Percentiles rank a stretch among this genome's conserved stretches.
phyloP scores from a whole-genome alignment of 2,888 invertebrate species.

The Spodoptera littoralis region DNA sequence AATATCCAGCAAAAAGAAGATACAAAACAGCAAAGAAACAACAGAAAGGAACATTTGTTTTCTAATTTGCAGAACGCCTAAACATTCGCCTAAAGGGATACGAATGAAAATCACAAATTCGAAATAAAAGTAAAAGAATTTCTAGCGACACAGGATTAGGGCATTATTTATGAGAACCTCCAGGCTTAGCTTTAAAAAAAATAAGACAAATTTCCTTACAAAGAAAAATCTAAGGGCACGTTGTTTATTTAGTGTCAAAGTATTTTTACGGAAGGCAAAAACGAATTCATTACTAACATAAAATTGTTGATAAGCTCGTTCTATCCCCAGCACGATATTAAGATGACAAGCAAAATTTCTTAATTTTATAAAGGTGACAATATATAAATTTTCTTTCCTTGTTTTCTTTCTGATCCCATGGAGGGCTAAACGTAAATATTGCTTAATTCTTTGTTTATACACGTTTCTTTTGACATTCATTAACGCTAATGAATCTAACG shows the following conservation, averaged over 20 bases:
- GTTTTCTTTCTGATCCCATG: no score
- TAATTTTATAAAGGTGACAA: slow-evolving; percentile 6
- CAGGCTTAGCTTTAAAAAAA: slow-evolving; percentile 29
- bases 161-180: slow-evolving; percentile 50
- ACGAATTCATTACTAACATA: background rate
- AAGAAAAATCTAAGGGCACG: slow-evolving; percentile 34
- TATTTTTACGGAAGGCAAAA: slow-evolving; percentile 8
- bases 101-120: slow-evolving; percentile 28
- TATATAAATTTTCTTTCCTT: background rate
- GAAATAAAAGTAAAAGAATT: slow-evolving; percentile 36
- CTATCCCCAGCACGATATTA: slow-evolving; percentile 1
- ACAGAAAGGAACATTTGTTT: background rate
- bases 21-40: slow-evolving; percentile 11
- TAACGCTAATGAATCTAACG: no score
- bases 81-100: slow-evolving; percentile 14
- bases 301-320: no score
- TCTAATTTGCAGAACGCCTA: slow-evolving; percentile 3
- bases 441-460: background rate
- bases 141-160: slow-evolving; percentile 41
- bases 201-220: slow-evolving; percentile 34
- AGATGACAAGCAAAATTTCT: slow-evolving; percentile 8
- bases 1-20: no score
- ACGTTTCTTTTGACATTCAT: no score
- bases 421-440: background rate
- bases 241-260: slow-evolving; percentile 43